Evolutionary conservation across 2,888 invertebrate genomes (phyloP), one percentile per base, ranked within the genome.

Genomic region (Drosophila infuscata): DNA sequence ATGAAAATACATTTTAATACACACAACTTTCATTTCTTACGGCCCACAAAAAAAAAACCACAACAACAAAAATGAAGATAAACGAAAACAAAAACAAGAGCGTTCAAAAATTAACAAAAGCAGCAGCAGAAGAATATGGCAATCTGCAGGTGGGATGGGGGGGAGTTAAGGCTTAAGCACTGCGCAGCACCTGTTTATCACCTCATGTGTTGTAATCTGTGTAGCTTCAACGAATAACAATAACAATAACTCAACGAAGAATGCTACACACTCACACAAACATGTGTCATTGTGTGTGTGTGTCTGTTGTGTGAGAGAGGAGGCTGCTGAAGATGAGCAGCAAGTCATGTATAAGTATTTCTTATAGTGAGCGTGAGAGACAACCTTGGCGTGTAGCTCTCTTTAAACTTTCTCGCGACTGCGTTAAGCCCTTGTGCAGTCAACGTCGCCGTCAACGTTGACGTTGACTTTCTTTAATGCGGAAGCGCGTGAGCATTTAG

Each of bases 171-270:
- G 30, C 32, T 68, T 81, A 83, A 81, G 70, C 83, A 43, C 66
- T 65, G 72, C 70, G 76, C 81, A 74, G 81, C 85, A 85, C 85
- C 85, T 85, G 85, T 88, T 85, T 86, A 85, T 86, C 85, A 85
- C 85, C 81, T 86, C 78, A 81, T 85, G 85, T 85, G 88, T 88
- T 85, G 85, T 85, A 85, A 85, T 88, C 82, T 78, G 84, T 67
- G 82, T 72, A 74, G 88, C 77, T 69, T 74, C 64, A 69, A 70
- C 70, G 56, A 52, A 60, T 60, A 70, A 73, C 81, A 76, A 70
- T 73, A 71, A 71, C 68, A 70, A 58, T 70, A 80, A 71, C 68
- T 70, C 48, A 54, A 69, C 60, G 59, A 56, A 66, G 59, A 65
- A 65, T 73, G 54, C 64, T 68, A 62, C 52, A 33, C 56, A 36